Percentiles rank a stretch among this genome's conserved stretches.
Evolutionary conservation across 2,797 vertebrate genomes (phyloP).

Genomic region (Onychomys leucogaster): DNA sequence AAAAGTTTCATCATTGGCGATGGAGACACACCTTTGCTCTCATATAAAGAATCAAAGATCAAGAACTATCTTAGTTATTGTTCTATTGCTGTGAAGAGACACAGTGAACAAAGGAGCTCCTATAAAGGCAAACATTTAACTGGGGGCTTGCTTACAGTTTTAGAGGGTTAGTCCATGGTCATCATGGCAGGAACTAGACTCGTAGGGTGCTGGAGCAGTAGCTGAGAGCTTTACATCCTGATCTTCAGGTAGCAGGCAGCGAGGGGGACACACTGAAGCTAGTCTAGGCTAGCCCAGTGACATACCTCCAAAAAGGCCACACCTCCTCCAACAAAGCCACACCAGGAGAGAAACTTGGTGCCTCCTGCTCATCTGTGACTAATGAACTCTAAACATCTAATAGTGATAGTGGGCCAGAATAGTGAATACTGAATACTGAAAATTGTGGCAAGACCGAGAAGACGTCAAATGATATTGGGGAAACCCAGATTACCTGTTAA

Average conservation of each 20-base stretch:
- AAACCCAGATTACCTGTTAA: background rate
- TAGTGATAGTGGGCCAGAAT: background rate
- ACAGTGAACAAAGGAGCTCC: background rate
- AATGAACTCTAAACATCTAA: background rate
- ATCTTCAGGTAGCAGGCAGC: background rate
- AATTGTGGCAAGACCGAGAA: background rate
- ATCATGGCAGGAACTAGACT: background rate
- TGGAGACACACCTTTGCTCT: background rate
- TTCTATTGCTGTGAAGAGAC: background rate
- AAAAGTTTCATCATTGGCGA: background rate
- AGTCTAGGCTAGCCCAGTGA: background rate
- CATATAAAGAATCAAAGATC: conserved; percentile 9
- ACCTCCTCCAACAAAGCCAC: background rate
- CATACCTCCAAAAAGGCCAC: background rate
- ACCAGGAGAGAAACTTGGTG: background rate
- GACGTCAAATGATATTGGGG: background rate
- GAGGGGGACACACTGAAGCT: background rate
- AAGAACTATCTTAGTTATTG: background rate
- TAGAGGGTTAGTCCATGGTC: background rate
- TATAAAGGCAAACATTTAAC: background rate
- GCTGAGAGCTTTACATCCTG: background rate
- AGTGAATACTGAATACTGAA: background rate
- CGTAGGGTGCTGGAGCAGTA: background rate
- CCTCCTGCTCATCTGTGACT: background rate
- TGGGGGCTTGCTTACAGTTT: background rate